Conservation (phyloP, 2,797 vertebrate species). For the Phalloptychus januarius region DNA sequence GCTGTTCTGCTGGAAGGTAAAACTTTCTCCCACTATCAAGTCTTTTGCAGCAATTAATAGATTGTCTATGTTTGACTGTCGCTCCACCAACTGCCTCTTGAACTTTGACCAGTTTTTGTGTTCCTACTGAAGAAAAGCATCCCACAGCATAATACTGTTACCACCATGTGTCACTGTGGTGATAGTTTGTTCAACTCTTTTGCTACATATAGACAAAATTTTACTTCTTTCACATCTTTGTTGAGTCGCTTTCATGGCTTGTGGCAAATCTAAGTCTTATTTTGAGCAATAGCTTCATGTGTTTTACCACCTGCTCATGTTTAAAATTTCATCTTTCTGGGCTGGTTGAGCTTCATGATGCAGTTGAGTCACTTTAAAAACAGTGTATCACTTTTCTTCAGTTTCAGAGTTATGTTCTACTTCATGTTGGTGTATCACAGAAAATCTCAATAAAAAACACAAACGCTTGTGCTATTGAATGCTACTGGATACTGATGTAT, state of each 20-base stretch:
- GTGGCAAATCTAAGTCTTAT: background rate
- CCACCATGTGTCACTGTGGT: background rate
- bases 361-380: background rate
- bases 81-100: too few species aligned
- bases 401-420: background rate
- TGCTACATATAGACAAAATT: background rate
- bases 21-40: background rate
- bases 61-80: background rate
- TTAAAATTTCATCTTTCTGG: background rate
- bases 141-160: too few species aligned
- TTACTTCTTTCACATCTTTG: background rate
- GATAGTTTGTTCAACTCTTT: background rate
- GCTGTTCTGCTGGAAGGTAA: background rate
- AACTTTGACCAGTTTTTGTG: background rate
- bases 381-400: background rate
- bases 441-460: background rate
- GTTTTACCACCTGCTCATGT: background rate
- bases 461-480: background rate
- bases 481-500: background rate
- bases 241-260: background rate
- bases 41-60: too few species aligned
- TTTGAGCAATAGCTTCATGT: background rate
- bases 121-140: background rate
- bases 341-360: background rate
- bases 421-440: background rate